These are phyloP conservation scores for Pseudomyrmex concolor DNA, from an alignment of 1,140 invertebrate species.

Conservation along the genomic window DNA sequence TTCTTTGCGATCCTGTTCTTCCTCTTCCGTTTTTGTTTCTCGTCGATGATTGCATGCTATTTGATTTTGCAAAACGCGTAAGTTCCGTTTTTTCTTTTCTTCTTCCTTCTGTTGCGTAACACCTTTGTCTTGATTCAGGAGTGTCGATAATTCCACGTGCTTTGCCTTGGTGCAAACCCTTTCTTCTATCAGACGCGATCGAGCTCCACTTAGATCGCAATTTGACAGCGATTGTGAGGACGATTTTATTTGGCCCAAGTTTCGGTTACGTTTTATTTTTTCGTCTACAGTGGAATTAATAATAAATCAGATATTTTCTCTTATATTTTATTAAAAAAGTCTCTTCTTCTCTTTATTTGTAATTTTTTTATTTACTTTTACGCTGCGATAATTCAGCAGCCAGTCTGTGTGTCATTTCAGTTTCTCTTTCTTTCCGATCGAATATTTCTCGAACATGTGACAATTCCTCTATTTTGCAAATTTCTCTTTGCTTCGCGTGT, in stretches of 20 bases:
- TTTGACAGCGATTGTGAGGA: not conserved
- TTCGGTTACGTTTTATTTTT: constrained; percentile 18
- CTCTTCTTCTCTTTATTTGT: not conserved
- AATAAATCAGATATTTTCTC: too few species aligned
- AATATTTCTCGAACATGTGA: not conserved
- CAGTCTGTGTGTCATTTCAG: constrained; percentile 30
- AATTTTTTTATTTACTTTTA: constrained; percentile 49
- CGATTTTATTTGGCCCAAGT: not conserved
- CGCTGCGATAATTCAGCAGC: constrained; percentile 50
- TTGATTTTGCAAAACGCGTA: constrained; percentile 45
- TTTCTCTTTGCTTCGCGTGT: constrained; percentile 42
- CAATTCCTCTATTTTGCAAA: not conserved
- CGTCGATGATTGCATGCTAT: constrained; percentile 41
- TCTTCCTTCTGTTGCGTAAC: not conserved
- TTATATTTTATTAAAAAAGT: too few species aligned
- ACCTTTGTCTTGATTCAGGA: not conserved
- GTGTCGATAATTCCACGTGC: not conserved
- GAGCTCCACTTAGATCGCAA: not conserved
- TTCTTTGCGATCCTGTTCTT: not conserved
- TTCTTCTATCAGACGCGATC: not conserved
- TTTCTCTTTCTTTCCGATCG: constrained; percentile 17
- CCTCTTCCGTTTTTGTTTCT: constrained; percentile 23
- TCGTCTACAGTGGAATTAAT: not conserved
- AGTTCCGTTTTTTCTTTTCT: constrained; percentile 30
- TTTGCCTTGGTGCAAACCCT: not conserved